These are phyloP conservation scores for Thera britannica DNA, from an alignment of 2,888 invertebrate species.

Conservation along the genomic window DNA sequence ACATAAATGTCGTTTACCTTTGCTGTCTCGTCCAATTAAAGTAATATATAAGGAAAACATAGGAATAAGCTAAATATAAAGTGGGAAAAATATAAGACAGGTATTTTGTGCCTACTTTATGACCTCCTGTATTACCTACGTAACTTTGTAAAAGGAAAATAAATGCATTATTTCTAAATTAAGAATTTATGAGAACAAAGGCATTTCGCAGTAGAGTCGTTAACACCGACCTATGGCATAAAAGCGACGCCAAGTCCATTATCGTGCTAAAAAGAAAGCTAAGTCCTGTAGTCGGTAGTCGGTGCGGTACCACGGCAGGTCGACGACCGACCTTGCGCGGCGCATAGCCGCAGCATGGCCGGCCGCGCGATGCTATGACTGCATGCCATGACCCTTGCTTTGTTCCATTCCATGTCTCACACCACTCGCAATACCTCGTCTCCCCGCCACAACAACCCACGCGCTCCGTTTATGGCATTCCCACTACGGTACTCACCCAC, in stretches of 20 bases:
- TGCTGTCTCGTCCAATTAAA: slow-evolving; percentile 6
- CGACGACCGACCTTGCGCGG: slow-evolving; percentile 82
- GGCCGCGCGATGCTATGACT: slow-evolving; percentile 51
- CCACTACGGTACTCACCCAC: slow-evolving; percentile 31
- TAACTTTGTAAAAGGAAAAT: not conserved
- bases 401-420: slow-evolving; percentile 57
- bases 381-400: slow-evolving; percentile 70
- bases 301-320: slow-evolving; percentile 69
- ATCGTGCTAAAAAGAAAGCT: slow-evolving; percentile 56
- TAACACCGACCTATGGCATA: slow-evolving; percentile 37
- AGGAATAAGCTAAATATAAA: not conserved
- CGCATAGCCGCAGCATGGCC: slow-evolving; percentile 68
- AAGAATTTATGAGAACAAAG: slow-evolving; percentile 33
- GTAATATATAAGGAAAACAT: not conserved
- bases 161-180: too few relatives aligned
- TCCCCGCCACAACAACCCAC: slow-evolving; percentile 53
- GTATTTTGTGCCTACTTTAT: too few relatives aligned
- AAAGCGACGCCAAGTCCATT: slow-evolving; percentile 39
- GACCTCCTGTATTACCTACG: too few relatives aligned
- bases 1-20: slow-evolving; percentile 22
- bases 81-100: too few relatives aligned
- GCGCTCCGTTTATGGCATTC: slow-evolving; percentile 47
- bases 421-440: slow-evolving; percentile 52
- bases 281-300: slow-evolving; percentile 55
- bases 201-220: slow-evolving; percentile 29